Percentiles rank a stretch among this genome's conserved stretches.
phyloP scores from a whole-genome alignment of 92 coral and sea anemone genomes.

The Scolanthus callimorphus region DNA sequence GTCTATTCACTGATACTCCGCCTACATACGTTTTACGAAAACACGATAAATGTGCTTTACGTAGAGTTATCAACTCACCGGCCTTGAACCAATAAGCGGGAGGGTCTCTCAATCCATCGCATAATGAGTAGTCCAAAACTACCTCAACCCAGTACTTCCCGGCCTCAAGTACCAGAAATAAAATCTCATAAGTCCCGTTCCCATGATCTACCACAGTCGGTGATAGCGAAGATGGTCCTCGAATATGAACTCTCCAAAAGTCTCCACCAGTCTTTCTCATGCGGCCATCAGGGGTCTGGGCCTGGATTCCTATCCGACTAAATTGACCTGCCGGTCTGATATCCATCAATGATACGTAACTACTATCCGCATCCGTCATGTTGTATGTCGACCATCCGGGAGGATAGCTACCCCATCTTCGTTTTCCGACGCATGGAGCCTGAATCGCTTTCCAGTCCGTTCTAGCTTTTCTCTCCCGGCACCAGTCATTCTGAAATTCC shows the following conservation, averaged over 20 bases:
- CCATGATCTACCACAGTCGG: constrained; percentile 86
- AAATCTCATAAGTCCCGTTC: constrained; percentile 86
- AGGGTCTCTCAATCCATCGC: constrained; percentile 81
- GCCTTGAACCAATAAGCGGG: constrained; percentile 74
- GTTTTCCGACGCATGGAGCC: constrained; percentile 44
- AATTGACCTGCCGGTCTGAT: constrained; percentile 81
- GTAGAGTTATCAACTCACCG: constrained; percentile 64
- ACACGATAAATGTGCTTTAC: too few relatives aligned
- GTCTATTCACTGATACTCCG: too few relatives aligned
- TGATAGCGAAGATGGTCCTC: constrained; percentile 66
- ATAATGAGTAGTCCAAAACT: constrained; percentile 69
- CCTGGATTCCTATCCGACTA: constrained; percentile 72
- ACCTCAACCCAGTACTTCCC: constrained; percentile 65
- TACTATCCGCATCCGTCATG: constrained; percentile 58
- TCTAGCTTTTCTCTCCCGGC: constrained; percentile 54
- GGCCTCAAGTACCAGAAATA: constrained; percentile 84
- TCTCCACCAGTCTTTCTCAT: constrained; percentile 74
- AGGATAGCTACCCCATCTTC: constrained; percentile 22
- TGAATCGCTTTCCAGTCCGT: constrained; percentile 58
- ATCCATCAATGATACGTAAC: constrained; percentile 60
- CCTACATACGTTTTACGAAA: too few relatives aligned
- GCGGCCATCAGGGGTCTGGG: constrained; percentile 61
- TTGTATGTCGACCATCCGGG: constrained; percentile 46
- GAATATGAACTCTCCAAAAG: constrained; percentile 66
- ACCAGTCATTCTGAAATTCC: constrained; percentile 74